Conservation (phyloP, 2,797 vertebrate species). For the Rhabdomys pumilio region DNA sequence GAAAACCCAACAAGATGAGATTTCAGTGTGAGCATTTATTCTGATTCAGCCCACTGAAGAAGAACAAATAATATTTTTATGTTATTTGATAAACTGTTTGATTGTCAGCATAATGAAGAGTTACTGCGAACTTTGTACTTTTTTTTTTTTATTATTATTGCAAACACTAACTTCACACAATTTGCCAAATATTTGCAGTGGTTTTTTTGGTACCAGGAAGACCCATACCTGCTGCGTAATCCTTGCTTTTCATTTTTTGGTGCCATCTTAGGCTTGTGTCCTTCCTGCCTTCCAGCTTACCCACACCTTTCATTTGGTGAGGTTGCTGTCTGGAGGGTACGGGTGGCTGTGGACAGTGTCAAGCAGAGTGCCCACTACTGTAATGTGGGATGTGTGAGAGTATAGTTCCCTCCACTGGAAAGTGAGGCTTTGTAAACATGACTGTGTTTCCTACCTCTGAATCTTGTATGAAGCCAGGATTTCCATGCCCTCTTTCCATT, state of each 20-base stretch:
- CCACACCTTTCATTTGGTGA: neutral
- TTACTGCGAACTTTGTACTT: constrained; percentile 3
- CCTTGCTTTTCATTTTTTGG: constrained; percentile 34
- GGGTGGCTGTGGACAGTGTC: neutral
- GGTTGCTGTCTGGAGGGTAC: neutral
- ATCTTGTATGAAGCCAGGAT: neutral
- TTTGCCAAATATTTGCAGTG: constrained; percentile 28
- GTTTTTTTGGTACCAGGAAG: constrained; percentile 26
- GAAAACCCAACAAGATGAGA: neutral
- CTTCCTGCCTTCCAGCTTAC: neutral
- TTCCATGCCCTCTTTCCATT: neutral
- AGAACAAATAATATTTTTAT: neutral
- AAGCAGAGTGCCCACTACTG: neutral
- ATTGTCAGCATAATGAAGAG: constrained; percentile 46
- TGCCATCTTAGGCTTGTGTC: constrained; percentile 1
- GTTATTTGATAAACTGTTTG: neutral
- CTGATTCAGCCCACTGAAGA: neutral
- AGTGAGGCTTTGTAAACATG: neutral
- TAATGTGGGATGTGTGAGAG: neutral
- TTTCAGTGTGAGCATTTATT: constrained; percentile 51
- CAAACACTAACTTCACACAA: neutral
- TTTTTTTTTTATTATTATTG: neutral
- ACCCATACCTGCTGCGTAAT: neutral
- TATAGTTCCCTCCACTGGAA: neutral
- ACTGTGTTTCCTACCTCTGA: rapidly evolving